Evolutionary conservation across 2,113 vertebrate genomes (phyloP).

Genomic region (Cavia porcellus): DNA sequence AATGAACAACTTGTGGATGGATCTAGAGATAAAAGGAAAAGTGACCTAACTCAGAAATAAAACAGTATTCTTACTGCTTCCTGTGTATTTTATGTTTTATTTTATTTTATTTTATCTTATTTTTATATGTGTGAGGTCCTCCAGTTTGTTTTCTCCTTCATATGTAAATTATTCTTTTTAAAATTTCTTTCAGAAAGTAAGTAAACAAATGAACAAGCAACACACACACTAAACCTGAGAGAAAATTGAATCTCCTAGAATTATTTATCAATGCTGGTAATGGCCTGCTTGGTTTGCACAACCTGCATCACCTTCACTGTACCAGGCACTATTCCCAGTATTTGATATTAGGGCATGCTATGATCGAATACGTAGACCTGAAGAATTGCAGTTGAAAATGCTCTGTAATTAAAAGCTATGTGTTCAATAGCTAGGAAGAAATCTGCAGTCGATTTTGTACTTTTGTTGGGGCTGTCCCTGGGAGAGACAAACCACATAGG

Average conservation of each 20-base stretch:
- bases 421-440: not conserved
- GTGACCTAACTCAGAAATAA: not conserved
- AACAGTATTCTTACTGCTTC: not conserved
- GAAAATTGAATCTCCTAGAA: not conserved
- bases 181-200: not conserved
- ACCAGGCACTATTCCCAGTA: not conserved
- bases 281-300: not conserved
- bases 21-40: not conserved
- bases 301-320: accelerated
- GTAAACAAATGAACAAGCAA: not conserved
- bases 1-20: not conserved
- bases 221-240: not conserved
- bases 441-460: not conserved
- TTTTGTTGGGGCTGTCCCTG: not conserved
- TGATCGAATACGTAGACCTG: not conserved
- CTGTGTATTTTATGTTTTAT: not conserved
- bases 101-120: not conserved
- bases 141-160: not conserved
- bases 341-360: too few species aligned
- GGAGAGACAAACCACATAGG: not conserved
- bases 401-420: not conserved
- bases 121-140: not conserved
- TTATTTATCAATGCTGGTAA: not conserved
- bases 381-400: not conserved
- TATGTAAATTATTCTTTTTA: not conserved